A percentile compares a stretch with the other conserved stretches of the same genome.
These are phyloP conservation scores for Pangasius larnaudii DNA, from an alignment of 2,797 vertebrate genomes.

Conservation along the genomic window DNA sequence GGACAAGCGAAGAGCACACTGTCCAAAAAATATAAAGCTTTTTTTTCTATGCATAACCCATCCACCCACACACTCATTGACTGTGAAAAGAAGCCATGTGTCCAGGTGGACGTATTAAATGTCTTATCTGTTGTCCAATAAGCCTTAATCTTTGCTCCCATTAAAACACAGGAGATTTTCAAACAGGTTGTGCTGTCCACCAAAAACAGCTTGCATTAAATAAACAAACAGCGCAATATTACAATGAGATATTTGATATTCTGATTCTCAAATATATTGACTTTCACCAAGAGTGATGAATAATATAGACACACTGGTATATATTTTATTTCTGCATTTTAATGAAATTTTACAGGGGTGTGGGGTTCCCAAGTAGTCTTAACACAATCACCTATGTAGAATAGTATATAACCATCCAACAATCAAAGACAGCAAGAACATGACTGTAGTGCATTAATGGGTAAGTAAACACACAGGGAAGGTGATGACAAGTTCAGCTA, in stretches of 20 bases:
- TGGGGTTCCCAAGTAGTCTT: background rate
- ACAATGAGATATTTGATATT: background rate
- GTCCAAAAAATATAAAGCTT: no score
- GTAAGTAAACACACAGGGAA: background rate
- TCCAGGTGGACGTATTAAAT: background rate
- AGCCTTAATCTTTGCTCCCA: background rate
- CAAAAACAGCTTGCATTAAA: background rate
- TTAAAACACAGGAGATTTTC: background rate
- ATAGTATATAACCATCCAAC: background rate
- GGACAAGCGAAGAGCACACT: no score
- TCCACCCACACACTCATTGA: no score
- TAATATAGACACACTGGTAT: background rate
- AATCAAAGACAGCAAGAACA: background rate
- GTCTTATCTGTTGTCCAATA: background rate
- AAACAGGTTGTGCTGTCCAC: background rate
- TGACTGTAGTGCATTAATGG: no score
- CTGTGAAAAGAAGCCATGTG: no score
- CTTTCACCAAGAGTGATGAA: background rate
- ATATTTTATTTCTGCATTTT: background rate
- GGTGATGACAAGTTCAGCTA: background rate
- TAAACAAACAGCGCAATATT: background rate
- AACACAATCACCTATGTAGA: background rate
- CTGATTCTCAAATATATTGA: background rate
- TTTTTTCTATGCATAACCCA: no score
- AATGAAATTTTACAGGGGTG: background rate